These are phyloP conservation scores for Marmota flaviventris DNA, from an alignment of 2,113 vertebrate species.

Conservation along the genomic window DNA sequence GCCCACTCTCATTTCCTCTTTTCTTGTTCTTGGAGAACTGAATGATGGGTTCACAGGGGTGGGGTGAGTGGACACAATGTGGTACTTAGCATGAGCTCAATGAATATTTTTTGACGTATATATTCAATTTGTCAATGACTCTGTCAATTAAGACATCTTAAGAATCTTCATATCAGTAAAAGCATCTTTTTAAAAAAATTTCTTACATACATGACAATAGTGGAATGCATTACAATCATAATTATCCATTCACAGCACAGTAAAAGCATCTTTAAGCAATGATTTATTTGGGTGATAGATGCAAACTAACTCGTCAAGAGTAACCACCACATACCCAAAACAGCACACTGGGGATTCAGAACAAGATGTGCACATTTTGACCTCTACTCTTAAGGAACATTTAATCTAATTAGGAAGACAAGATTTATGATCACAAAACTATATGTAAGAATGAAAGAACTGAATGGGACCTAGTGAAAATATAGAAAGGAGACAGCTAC, in stretches of 20 bases:
- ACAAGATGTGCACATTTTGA: not conserved
- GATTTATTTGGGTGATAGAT: not conserved
- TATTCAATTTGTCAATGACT: not conserved
- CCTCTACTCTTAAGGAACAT: not conserved
- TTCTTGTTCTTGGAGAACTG: not conserved
- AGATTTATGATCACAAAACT: not conserved
- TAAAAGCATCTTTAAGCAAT: not conserved
- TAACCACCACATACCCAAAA: not conserved
- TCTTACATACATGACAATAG: no score
- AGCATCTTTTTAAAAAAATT: not conserved
- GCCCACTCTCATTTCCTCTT: not conserved
- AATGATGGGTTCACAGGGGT: accelerated
- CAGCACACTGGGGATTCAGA: not conserved
- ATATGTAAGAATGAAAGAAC: not conserved
- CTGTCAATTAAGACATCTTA: not conserved
- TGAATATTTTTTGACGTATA: not conserved
- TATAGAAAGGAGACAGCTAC: not conserved
- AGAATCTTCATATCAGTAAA: not conserved
- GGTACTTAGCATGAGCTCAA: not conserved
- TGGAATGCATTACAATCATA: no score
- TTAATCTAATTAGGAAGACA: constrained; percentile 14
- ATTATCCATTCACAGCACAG: no score
- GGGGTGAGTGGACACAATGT: not conserved
- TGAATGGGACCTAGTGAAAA: not conserved
- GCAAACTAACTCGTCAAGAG: not conserved